These are phyloP conservation scores for Anoplopoma fimbria DNA, from an alignment of 2,113 vertebrate species.

Conservation along the genomic window DNA sequence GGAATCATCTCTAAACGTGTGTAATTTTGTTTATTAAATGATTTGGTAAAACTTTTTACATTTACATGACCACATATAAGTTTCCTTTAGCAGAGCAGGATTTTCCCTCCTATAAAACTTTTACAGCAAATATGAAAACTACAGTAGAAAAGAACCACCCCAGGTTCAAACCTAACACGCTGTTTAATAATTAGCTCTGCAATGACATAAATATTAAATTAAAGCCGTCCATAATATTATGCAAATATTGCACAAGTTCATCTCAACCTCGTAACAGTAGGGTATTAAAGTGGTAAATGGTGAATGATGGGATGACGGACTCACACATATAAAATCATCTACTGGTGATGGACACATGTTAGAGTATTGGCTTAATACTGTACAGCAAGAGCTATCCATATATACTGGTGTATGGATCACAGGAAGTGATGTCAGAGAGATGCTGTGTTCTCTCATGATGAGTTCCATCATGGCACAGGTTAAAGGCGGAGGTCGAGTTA, in stretches of 20 bases:
- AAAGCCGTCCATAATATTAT: constrained; percentile 67
- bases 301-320: constrained; percentile 24
- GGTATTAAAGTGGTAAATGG: constrained; percentile 30
- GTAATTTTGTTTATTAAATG: constrained; percentile 73
- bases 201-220: constrained; percentile 83
- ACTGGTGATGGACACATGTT: constrained; percentile 33
- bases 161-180: constrained; percentile 47
- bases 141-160: constrained; percentile 69
- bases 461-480: constrained; percentile 77
- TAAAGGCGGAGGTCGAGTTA: constrained; percentile 50
- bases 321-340: constrained; percentile 44
- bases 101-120: constrained; percentile 77
- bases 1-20: constrained; percentile 43
- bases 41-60: constrained; percentile 67
- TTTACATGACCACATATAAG: constrained; percentile 62
- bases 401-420: constrained; percentile 22
- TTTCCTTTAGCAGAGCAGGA: constrained; percentile 51
- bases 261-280: constrained; percentile 53
- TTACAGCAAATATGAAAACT: constrained; percentile 80
- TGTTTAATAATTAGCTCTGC: constrained; percentile 34
- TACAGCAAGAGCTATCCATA: constrained; percentile 27
- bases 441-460: constrained; percentile 67
- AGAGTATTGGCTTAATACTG: constrained; percentile 47
- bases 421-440: constrained; percentile 62
- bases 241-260: constrained; percentile 84